Base-by-base conservation (phyloP, 64 coral and sea anemone species). In the Hydrozoanthus tunicans region DNA sequence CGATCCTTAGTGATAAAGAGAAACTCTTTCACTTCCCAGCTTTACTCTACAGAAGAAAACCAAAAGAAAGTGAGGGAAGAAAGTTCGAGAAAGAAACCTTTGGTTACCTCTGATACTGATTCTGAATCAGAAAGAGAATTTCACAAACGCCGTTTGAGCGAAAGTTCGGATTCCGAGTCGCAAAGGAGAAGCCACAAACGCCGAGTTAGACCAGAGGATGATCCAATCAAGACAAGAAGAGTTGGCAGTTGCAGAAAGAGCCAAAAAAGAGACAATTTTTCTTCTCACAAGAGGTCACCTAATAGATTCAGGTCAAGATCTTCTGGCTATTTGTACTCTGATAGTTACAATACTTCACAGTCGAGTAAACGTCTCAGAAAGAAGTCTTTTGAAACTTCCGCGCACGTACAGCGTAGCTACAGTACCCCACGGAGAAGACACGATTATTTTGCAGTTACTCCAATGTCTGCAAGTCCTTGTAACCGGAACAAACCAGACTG, bases 401-500 rank as follows among this genome's bases (percentile, higher is more conserved):
- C 60, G 15, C 61, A 4, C 80, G 1, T 64, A 11, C 15, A 59
- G 13, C 55, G 61, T 88, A 70, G 70, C 56, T 17, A 88, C 20
- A 7, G 6, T 59, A 61, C 69, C 53, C 54, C 84, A 11, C 10
- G 11, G 24, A 74, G n/a, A 70, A 88, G 25, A 43, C 68, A 13
- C 12, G 2, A 58, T 7, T 15, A 20, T 23, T 60, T 8, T 54
- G 8, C 4, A 62, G 11, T 12, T 60, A 13, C 53, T 43, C 84
- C 84, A 9, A 70, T 88, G 4, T 74, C 84, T 1, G 56, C 70
- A 5, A 74, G 54, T 88, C 84, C 84, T 4, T 88, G 84, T 58
- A 25, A 88, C 68, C 57, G 84, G 57, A 74, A 10, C n/a, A 88
- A 88, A 73, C 55, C 68, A 6, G 84, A 53, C 6, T 88, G 84